Evolutionary conservation across 2,888 invertebrate species (phyloP), one percentile per base, ranked within the genome.

Genomic region (Drosophila paranaensis): DNA sequence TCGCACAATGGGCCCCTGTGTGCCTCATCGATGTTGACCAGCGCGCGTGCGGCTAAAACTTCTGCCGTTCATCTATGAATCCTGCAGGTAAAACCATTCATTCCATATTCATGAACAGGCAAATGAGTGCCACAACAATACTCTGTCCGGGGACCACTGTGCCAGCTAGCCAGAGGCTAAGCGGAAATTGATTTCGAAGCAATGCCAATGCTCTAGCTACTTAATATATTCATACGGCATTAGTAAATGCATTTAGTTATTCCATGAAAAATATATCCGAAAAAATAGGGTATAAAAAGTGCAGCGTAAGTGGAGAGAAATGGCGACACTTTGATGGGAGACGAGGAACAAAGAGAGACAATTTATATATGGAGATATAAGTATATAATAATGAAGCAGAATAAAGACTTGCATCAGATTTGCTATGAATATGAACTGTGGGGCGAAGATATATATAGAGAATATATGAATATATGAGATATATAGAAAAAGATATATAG

Each of bases 21-120:
- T 27, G 61, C 37, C 79, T 33, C 74, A 69, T 79, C 69, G 68
- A 68, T 67, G 69, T 61, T 74, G 68, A 64, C 74, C 79, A 60
- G 25, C 20, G 25, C 20, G 45, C 35, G 53, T 30, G 61, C 30
- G 42, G 6, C 40, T 13, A 25, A 33, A 33, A 51, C 37, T 43
- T 42, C 25, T 13, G 42, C 33, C 16, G 25, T 40, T 60, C 48
- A 11, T 43, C 42, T 30, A 30, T 30, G 48, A 20, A 33, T 30
- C 27, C 58, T 55, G 46, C 51, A 60, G 55, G 74, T 48, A 50
- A 61, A 66, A 58, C 16, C 57, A 61, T 35, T 51, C 27, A 45
- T 45, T 14, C 45, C 46, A 46, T 64, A 68, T 76, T 61, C 43
- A 76, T 65, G 70, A 61, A 61, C 61, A 63, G 46, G 60, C 69